Conservation (phyloP, 1,140 invertebrate genomes). For the Zaprionus ornatus region DNA sequence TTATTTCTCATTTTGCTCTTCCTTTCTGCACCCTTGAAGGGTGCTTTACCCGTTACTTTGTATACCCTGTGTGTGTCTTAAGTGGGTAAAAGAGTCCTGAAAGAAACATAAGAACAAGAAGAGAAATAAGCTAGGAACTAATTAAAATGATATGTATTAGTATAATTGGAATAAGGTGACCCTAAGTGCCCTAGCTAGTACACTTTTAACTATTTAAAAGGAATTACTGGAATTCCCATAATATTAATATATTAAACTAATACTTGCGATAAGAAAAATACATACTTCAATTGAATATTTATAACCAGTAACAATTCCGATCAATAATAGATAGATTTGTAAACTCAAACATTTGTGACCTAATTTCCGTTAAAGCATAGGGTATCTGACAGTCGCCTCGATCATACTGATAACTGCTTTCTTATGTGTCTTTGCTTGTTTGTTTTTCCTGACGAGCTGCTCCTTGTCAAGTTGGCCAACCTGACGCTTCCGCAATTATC, state of each 20-base stretch:
- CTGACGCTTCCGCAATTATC: slow-evolving; percentile 79
- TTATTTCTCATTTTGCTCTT: slow-evolving; percentile 70
- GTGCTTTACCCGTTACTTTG: slow-evolving; percentile 54
- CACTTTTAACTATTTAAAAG: background rate
- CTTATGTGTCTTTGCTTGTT: slow-evolving; percentile 24
- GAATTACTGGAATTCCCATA: background rate
- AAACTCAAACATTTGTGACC: background rate
- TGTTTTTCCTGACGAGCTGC: slow-evolving; percentile 58
- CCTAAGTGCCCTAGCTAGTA: background rate
- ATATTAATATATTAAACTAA: no score
- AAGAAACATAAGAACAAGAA: background rate
- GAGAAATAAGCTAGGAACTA: background rate
- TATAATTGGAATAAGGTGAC: background rate
- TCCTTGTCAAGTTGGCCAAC: slow-evolving; percentile 74
- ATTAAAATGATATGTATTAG: background rate
- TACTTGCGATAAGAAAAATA: no score
- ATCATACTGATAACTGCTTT: background rate
- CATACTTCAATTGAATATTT: no score
- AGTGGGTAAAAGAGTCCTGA: background rate
- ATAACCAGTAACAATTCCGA: no score
- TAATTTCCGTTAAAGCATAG: background rate
- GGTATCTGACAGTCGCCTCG: background rate
- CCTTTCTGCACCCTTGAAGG: slow-evolving; percentile 61
- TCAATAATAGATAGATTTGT: no score
- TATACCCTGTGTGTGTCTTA: slow-evolving; percentile 7